These are phyloP conservation scores for Stigmatopora argus DNA, from an alignment of 2,113 vertebrate species.

Conservation along the genomic window DNA sequence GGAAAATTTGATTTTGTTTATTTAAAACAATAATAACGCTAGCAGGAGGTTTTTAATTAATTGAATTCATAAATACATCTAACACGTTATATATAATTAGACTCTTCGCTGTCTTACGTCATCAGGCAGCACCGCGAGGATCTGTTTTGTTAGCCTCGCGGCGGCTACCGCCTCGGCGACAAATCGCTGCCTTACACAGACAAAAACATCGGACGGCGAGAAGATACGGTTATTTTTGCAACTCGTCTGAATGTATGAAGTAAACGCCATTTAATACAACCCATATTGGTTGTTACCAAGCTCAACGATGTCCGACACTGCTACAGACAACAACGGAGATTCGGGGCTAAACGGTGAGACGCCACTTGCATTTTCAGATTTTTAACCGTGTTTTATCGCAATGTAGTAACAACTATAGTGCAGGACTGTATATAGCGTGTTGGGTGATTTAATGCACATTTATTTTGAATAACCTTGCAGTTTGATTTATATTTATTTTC, in stretches of 20 bases:
- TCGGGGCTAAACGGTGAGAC: slow-evolving; percentile 69
- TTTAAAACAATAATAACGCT: no score
- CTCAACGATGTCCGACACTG: slow-evolving; percentile 61
- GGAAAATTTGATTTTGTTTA: no score
- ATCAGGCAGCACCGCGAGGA: slow-evolving; percentile 35
- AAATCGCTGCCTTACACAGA: slow-evolving; percentile 4
- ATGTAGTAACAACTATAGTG: neutral
- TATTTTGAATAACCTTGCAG: neutral
- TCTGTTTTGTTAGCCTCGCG: slow-evolving; percentile 18
- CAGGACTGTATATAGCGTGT: rapidly evolving
- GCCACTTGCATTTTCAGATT: neutral
- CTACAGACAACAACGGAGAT: slow-evolving; percentile 63
- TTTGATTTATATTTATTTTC: neutral
- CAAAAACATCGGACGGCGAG: neutral
- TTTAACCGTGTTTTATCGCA: slow-evolving; percentile 7
- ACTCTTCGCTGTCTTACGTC: slow-evolving; percentile 50
- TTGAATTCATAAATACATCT: neutral
- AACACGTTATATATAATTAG: slow-evolving; percentile 34
- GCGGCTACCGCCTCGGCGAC: slow-evolving; percentile 26
- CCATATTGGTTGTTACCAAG: slow-evolving; percentile 38
- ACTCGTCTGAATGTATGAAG: slow-evolving; percentile 51
- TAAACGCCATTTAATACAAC: slow-evolving; percentile 43
- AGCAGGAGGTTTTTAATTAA: neutral
- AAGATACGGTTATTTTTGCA: slow-evolving; percentile 2
- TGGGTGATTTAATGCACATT: neutral